phyloP scores from a whole-genome alignment of 2,797 vertebrate genomes.

The Malurus leucopterus region DNA sequence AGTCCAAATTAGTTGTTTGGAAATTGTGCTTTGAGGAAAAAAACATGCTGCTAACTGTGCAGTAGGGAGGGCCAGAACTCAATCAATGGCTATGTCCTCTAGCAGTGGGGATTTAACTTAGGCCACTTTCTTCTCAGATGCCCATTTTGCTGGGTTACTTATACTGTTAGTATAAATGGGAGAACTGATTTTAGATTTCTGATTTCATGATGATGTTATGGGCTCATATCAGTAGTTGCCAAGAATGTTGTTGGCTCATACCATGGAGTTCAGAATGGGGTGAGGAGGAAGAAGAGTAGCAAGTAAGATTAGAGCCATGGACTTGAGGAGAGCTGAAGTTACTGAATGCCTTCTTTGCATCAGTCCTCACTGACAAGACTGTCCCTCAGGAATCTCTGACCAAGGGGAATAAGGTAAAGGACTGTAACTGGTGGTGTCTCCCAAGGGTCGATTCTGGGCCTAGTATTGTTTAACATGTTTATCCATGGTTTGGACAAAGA shows the following conservation, averaged over 20 bases:
- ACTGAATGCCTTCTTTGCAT: background rate
- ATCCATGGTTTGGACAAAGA: background rate
- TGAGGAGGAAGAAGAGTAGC: background rate
- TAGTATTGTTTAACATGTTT: background rate
- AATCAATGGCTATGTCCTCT: accelerated
- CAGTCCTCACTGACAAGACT: background rate
- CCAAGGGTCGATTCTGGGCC: background rate
- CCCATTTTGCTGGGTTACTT: background rate
- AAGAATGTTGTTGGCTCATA: background rate
- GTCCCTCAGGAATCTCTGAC: background rate
- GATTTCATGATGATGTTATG: background rate
- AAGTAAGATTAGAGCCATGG: background rate
- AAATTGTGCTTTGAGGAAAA: background rate
- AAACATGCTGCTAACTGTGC: background rate
- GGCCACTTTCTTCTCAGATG: background rate
- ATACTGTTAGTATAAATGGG: background rate
- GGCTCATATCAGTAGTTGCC: background rate
- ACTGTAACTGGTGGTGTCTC: background rate
- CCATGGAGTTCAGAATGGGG: background rate
- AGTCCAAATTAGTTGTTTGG: constrained; percentile 11
- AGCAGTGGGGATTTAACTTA: background rate
- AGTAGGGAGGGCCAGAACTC: background rate
- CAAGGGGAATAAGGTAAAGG: background rate
- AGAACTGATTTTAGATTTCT: background rate
- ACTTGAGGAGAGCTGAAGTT: background rate